phyloP scores from a whole-genome alignment of 2,888 invertebrate genomes.

The Acronicta alni region DNA sequence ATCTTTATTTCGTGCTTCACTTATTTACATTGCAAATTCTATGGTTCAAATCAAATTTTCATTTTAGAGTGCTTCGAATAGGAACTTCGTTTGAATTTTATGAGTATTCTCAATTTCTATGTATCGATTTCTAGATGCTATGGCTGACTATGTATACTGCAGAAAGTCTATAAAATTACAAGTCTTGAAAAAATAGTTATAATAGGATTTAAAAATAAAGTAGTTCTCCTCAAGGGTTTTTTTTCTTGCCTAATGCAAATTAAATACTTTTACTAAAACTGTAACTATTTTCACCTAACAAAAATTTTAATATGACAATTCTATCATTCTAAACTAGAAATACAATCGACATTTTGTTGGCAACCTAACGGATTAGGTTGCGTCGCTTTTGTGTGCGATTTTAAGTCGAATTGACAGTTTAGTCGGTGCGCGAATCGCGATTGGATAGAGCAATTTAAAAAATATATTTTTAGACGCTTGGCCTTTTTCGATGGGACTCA shows the following conservation, averaged over 20 bases:
- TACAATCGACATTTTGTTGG: background rate
- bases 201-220: too few species aligned
- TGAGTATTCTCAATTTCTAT: too few species aligned
- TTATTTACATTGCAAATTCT: background rate
- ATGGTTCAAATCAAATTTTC: background rate
- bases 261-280: background rate
- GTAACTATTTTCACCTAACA: background rate
- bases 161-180: too few species aligned
- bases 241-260: background rate
- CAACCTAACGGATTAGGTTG: background rate
- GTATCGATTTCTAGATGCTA: too few species aligned
- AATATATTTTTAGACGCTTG: background rate
- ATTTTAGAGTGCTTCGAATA: background rate
- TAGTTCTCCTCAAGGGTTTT: too few species aligned
- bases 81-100: background rate
- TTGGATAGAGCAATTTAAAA: background rate
- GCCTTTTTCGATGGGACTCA: background rate
- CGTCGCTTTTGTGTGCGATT: constrained; percentile 1
- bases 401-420: constrained; percentile 2
- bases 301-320: background rate
- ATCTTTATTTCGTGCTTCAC: constrained; percentile 11
- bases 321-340: background rate
- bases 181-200: too few species aligned
- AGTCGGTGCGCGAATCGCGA: background rate
- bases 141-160: too few species aligned